Evolutionary conservation across 2,797 vertebrate genomes (phyloP), one percentile per base, ranked within the genome.

Genomic region (Gorsachius magnificus): DNA sequence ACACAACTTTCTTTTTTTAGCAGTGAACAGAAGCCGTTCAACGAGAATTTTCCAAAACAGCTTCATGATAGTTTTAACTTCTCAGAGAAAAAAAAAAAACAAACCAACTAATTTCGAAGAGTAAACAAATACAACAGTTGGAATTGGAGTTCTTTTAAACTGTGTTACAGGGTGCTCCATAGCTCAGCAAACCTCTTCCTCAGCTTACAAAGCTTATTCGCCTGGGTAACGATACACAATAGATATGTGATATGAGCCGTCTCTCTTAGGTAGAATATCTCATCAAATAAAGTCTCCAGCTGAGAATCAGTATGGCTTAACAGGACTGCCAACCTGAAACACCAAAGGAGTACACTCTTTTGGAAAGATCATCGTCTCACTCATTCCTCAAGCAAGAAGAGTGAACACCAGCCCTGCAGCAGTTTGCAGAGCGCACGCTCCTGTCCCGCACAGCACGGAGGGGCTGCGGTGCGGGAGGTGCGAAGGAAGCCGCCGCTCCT

Each of bases 381-480:
- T 63, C 1, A 0, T 56, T 56, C 16, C 81, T 91, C 9, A 66
- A 28, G 14, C 0, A 9, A 69, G 72, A 35, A 0, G 1, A 6
- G 16, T 31, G 70, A 57, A 70, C 53, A 36, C 2, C 72, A 19
- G 79, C 38, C 35, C 33, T 13, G 45, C 63, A 29, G 26, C 1
- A 16, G 20, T 65, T 38, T 31, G 87, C 54, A 16, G 36, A 57
- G 57, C 0, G 0, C 1, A 38, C 5, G 1, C 57, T 58, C 19
- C 74, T 17, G 20, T 25, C 45, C 74, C 0, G 0, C 56, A 10
- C 0, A 3, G 64, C 50, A 13, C 51, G 9, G 61, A 22, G 1
- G 0, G 43, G 43, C 65, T n/a, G 57, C 2, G 0, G 25, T 21
- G 69, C 0, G 0, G 28, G 13, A 84, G 24, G 18, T 9, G 26